Evolutionary conservation across 2,797 vertebrate genomes (phyloP).

Genomic region (Apodemus agrarius): DNA sequence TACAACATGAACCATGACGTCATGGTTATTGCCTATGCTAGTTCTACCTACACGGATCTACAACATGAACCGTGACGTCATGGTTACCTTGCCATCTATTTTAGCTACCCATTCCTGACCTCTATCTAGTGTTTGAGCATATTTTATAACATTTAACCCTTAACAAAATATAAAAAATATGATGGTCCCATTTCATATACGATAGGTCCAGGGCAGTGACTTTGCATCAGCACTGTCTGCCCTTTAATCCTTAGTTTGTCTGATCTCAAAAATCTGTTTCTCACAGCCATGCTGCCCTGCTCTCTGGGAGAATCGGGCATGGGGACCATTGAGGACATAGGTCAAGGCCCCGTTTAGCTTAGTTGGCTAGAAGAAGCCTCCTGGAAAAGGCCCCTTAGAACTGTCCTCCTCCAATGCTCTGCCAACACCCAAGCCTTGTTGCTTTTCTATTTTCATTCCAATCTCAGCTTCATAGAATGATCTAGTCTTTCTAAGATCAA

Average conservation of each 20-base stretch:
- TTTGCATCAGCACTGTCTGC: neutral
- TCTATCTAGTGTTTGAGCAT: neutral
- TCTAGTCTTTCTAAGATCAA: neutral
- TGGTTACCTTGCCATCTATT: neutral
- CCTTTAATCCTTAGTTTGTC: neutral
- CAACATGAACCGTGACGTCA: neutral
- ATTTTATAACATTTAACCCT: neutral
- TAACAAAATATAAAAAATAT: neutral
- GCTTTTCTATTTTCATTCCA: neutral
- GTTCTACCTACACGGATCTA: neutral
- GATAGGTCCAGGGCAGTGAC: neutral
- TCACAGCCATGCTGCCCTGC: neutral
- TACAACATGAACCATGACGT: neutral
- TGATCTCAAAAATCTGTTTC: neutral
- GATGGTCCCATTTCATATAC: neutral
- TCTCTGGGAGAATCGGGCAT: neutral
- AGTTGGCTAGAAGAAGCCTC: neutral
- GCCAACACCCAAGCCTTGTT: neutral
- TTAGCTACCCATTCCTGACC: neutral
- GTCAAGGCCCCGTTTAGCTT: neutral
- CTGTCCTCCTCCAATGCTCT: no score
- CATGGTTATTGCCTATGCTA: neutral
- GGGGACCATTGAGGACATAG: neutral
- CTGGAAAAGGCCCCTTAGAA: neutral
- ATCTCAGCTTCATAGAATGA: neutral